phyloP scores from a whole-genome alignment of 2,888 invertebrate genomes.

The Philereme vetulata region DNA sequence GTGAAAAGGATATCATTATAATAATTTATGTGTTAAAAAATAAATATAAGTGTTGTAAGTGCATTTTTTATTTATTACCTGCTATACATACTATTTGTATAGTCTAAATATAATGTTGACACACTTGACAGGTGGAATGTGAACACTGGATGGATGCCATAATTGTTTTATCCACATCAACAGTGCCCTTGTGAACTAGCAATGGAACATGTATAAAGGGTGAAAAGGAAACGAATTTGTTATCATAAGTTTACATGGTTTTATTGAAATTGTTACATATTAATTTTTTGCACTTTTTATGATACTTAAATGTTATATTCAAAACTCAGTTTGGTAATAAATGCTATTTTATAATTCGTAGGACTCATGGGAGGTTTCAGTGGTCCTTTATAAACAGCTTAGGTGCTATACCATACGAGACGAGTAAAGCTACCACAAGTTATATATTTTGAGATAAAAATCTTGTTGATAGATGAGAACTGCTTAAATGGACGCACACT shows the following conservation, averaged over 20 bases:
- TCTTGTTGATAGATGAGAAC: constrained; percentile 43
- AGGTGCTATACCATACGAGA: constrained; percentile 52
- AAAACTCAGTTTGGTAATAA: constrained; percentile 83
- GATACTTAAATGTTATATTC: constrained; percentile 75
- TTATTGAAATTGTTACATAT: constrained; percentile 82
- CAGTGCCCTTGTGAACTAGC: constrained; percentile 52
- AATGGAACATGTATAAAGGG: constrained; percentile 33
- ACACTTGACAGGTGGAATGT: constrained; percentile 59
- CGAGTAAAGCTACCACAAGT: constrained; percentile 45
- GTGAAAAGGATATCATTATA: constrained; percentile 15
- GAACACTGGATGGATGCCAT: constrained; percentile 61
- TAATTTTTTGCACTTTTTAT: constrained; percentile 82
- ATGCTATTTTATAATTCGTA: constrained; percentile 77
- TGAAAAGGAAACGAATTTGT: constrained; percentile 57
- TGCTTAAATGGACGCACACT: constrained; percentile 48
- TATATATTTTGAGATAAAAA: constrained; percentile 41
- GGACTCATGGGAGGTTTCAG: constrained; percentile 68
- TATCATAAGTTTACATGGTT: constrained; percentile 80
- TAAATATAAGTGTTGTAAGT: constrained; percentile 22
- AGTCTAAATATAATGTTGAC: constrained; percentile 35
- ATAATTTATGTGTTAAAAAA: constrained; percentile 21
- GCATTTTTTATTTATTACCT: constrained; percentile 19
- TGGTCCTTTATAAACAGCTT: constrained; percentile 74
- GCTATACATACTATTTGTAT: constrained; percentile 4
- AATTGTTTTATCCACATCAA: constrained; percentile 44